Conservation (phyloP, 2,888 invertebrate species). For the Stenoptilia bipunctidactyla region DNA sequence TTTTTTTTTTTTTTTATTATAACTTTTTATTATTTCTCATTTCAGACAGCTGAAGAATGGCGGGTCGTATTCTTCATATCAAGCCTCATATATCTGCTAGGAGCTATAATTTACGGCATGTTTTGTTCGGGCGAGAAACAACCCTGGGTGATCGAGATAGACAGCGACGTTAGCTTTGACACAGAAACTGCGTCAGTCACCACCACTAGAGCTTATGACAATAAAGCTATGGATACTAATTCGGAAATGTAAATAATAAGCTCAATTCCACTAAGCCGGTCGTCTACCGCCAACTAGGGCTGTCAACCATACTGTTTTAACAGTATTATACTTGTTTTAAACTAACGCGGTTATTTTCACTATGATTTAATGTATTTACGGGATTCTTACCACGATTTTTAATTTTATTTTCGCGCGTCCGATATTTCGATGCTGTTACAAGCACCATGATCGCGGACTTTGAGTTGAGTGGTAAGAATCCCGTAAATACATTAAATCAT, state of each 20-base stretch:
- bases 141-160: slow-evolving; percentile 78
- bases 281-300: too few relatives aligned
- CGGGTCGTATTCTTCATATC: slow-evolving; percentile 88
- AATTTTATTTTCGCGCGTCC: too few relatives aligned
- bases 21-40: slow-evolving; percentile 16
- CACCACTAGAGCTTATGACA: slow-evolving; percentile 40
- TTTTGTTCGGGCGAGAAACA: slow-evolving; percentile 85
- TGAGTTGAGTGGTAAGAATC: too few relatives aligned
- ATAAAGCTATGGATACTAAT: slow-evolving; percentile 44
- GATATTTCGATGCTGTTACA: too few relatives aligned
- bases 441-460: too few relatives aligned
- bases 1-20: background rate
- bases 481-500: too few relatives aligned
- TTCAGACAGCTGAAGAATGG: slow-evolving; percentile 84
- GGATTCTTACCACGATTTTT: too few relatives aligned
- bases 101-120: slow-evolving; percentile 85
- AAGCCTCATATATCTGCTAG: slow-evolving; percentile 84
- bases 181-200: slow-evolving; percentile 53
- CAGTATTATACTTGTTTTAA: too few relatives aligned
- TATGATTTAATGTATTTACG: too few relatives aligned
- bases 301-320: too few relatives aligned
- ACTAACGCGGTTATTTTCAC: too few relatives aligned
- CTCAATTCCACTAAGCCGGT: too few relatives aligned
- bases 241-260: slow-evolving; percentile 38
- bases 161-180: slow-evolving; percentile 48